Conservation (phyloP, 2,888 invertebrate genomes). For the Drosophila heteroneura region DNA sequence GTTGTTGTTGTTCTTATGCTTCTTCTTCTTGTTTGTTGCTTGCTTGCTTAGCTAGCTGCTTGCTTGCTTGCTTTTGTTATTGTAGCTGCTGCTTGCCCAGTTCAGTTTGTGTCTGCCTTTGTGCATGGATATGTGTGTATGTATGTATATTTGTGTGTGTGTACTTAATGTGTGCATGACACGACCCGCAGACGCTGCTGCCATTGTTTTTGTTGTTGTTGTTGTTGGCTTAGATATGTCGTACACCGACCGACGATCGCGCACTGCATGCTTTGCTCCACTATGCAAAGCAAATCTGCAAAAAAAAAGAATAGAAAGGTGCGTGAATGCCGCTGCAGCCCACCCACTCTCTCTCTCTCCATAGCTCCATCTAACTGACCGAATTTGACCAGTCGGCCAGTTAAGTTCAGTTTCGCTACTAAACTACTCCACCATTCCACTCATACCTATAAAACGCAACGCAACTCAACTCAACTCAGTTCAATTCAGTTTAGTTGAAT, state of each 20-base stretch:
- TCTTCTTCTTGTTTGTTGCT: conserved; percentile 31
- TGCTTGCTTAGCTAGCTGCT: conserved; percentile 58
- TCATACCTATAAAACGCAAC: conserved; percentile 14
- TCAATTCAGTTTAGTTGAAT: conserved; percentile 12
- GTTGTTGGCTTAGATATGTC: conserved; percentile 41
- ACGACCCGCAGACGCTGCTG: conserved; percentile 65
- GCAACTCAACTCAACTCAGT: conserved; percentile 5
- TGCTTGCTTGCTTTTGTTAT: conserved; percentile 36
- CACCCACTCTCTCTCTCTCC: not conserved
- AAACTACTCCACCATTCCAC: conserved; percentile 19
- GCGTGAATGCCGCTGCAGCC: conserved; percentile 22
- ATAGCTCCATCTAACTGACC: conserved; percentile 32
- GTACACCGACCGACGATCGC: conserved; percentile 34
- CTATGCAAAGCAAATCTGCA: conserved; percentile 20
- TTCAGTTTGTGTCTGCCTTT: conserved; percentile 25
- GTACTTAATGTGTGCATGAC: conserved; percentile 70
- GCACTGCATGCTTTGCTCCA: not conserved
- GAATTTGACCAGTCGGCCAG: conserved; percentile 32
- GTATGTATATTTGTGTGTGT: conserved; percentile 23
- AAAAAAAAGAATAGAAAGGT: conserved; percentile 34
- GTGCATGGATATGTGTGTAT: conserved; percentile 9
- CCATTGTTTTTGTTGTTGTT: conserved; percentile 41
- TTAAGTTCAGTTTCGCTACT: conserved; percentile 33
- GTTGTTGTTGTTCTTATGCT: conserved; percentile 31
- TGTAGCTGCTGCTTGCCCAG: conserved; percentile 54